Percentiles rank a stretch among this genome's conserved stretches.
Evolutionary conservation across 1,140 invertebrate species (phyloP).

Genomic region (Trichomalopsis sarcophagae): DNA sequence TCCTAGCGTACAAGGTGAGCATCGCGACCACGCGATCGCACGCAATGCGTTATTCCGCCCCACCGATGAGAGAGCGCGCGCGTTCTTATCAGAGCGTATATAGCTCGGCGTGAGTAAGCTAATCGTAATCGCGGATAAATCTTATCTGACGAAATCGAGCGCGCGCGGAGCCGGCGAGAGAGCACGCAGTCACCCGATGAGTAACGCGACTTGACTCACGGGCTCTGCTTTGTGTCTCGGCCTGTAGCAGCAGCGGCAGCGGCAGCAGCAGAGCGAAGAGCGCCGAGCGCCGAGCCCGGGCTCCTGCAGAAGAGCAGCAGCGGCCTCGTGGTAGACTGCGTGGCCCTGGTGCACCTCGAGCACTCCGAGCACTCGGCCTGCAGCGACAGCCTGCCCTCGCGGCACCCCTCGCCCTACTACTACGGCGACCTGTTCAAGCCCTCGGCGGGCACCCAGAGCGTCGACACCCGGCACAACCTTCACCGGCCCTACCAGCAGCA

Average conservation of each 20-base stretch:
- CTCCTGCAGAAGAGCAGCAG: constrained; percentile 50
- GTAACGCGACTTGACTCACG: background rate
- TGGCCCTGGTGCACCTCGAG: constrained; percentile 63
- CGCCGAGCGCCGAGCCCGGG: background rate
- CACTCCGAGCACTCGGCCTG: constrained; percentile 55
- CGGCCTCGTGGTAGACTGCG: constrained; percentile 62
- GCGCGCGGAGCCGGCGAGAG: background rate
- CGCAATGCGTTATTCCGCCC: no score
- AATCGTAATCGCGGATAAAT: background rate
- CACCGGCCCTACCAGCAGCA: constrained; percentile 54
- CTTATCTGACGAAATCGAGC: background rate
- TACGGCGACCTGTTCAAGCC: constrained; percentile 83
- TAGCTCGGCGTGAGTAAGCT: background rate
- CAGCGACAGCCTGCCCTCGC: constrained; percentile 69
- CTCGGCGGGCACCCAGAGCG: constrained; percentile 43
- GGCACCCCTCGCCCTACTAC: constrained; percentile 87
- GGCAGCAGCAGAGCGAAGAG: background rate
- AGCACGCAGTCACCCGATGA: background rate
- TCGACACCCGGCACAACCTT: constrained; percentile 39
- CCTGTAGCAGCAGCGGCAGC: background rate
- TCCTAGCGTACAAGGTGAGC: constrained; percentile 9
- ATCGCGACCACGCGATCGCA: no score
- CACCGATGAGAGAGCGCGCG: no score
- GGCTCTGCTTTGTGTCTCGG: background rate
- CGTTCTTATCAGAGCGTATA: no score